Evolutionary conservation across 2,888 invertebrate genomes (phyloP).

Genomic region (Automeris io): DNA sequence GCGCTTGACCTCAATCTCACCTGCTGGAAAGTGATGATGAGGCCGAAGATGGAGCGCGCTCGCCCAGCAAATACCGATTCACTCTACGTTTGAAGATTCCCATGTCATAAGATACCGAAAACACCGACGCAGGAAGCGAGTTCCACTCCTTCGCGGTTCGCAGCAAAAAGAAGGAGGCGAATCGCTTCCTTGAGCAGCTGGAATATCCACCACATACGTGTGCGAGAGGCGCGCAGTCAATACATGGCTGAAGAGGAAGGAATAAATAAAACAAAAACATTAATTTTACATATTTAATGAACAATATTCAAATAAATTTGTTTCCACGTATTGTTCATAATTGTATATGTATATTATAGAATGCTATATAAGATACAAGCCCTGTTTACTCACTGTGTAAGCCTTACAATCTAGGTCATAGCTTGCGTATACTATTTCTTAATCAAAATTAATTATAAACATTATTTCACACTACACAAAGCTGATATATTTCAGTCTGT

Average conservation of each 20-base stretch:
- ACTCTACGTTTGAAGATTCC: no score
- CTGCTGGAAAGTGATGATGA: no score
- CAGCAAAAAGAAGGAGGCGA: no score
- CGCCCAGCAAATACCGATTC: no score
- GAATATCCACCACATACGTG: not conserved
- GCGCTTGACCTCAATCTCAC: no score
- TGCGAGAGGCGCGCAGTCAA: no score
- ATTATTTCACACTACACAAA: not conserved
- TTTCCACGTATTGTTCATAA: slow-evolving; percentile 64
- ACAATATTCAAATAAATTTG: slow-evolving; percentile 69
- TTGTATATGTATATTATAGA: slow-evolving; percentile 70
- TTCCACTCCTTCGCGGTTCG: no score
- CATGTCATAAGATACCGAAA: no score
- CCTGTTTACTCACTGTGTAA: slow-evolving; percentile 71
- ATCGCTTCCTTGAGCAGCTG: no score
- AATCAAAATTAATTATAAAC: slow-evolving; percentile 1
- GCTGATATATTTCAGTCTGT: not conserved
- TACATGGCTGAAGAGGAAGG: not conserved
- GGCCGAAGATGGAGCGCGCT: no score
- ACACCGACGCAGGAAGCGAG: no score
- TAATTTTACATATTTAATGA: slow-evolving; percentile 70
- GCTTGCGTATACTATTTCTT: slow-evolving; percentile 28
- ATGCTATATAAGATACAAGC: slow-evolving; percentile 70
- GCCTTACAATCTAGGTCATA: slow-evolving; percentile 54
- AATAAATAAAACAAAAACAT: slow-evolving; percentile 32